A percentile compares a stretch with the other conserved stretches of the same genome.
These are phyloP conservation scores for Riptortus pedestris DNA, from an alignment of 1,140 invertebrate species.

Conservation along the genomic window DNA sequence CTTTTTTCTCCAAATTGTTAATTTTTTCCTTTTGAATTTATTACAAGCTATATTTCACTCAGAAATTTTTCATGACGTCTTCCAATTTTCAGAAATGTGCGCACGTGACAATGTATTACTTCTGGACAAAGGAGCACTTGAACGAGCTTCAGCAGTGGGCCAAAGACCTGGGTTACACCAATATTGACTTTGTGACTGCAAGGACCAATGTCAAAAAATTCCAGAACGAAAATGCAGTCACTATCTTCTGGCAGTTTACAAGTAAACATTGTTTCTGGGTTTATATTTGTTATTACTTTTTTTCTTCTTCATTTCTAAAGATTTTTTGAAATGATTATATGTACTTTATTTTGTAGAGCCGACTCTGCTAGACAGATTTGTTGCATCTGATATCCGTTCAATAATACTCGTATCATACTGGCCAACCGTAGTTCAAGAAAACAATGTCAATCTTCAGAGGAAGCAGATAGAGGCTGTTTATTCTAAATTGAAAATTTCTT, in stretches of 20 bases:
- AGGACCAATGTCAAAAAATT: neutral
- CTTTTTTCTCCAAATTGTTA: no score
- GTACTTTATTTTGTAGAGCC: neutral
- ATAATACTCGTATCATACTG: neutral
- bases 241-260: neutral
- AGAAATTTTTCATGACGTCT: no score
- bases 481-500: neutral
- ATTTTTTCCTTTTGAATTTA: no score
- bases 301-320: no score
- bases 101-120: neutral
- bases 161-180: neutral
- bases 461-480: neutral
- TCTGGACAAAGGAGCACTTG: neutral
- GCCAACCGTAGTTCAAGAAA: neutral
- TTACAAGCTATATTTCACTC: no score
- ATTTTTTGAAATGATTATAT: no score
- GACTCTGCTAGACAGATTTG: neutral
- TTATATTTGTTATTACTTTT: no score
- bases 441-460: neutral
- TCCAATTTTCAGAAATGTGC: neutral
- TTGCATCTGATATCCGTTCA: neutral
- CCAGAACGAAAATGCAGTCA: neutral
- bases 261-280: no score
- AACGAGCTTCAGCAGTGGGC: neutral
- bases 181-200: slow-evolving; percentile 1